Conservation (phyloP, 2,797 vertebrate genomes). For the Alectoris magna region DNA sequence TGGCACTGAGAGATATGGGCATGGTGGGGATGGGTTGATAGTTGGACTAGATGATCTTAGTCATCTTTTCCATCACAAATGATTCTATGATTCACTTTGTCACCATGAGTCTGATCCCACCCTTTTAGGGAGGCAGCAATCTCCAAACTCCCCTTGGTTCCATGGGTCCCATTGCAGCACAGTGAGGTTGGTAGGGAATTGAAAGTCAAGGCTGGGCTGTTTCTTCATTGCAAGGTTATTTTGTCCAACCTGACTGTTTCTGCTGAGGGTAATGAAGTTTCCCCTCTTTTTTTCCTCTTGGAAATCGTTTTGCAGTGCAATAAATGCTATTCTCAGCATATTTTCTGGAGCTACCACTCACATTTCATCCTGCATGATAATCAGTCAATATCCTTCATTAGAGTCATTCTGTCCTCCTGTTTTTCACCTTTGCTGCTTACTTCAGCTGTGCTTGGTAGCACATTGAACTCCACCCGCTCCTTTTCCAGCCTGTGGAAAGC, state of each 20-base stretch:
- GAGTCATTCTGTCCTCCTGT: neutral
- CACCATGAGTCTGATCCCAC: rapidly evolving
- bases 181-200: neutral
- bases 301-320: neutral
- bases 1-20: too few relatives aligned
- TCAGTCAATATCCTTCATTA: neutral
- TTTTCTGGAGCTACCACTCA: neutral
- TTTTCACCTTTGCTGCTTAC: slow-evolving; percentile 20
- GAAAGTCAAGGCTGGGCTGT: neutral
- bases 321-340: neutral
- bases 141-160: neutral
- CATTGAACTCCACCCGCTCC: neutral
- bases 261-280: neutral
- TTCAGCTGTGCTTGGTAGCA: neutral
- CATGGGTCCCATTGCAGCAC: neutral
- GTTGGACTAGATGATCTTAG: too few relatives aligned
- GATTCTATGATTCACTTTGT: neutral
- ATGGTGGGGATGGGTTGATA: too few relatives aligned
- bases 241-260: neutral
- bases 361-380: neutral
- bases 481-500: neutral
- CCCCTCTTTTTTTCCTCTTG: rapidly evolving
- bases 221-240: neutral
- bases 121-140: neutral
- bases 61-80: too few relatives aligned